Evolutionary conservation across 2,888 invertebrate species (phyloP).

Genomic region (Chouioia cunea): DNA sequence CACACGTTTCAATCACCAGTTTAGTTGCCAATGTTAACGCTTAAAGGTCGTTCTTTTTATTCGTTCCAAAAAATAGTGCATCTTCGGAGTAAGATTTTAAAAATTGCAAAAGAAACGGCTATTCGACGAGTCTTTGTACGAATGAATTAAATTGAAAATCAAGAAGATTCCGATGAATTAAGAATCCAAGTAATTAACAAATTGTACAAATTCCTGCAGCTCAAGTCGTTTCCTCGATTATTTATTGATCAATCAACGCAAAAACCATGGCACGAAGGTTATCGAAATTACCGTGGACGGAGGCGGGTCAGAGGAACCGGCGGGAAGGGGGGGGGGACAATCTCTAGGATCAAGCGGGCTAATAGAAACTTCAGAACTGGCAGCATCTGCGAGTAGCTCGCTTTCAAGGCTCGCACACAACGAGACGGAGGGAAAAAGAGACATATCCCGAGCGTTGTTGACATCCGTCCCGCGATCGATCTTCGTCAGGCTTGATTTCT

Average conservation of each 20-base stretch:
- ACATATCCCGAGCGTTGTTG: constrained; percentile 56
- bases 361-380: constrained; percentile 67
- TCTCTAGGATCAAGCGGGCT: constrained; percentile 48
- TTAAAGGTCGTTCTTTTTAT: no score
- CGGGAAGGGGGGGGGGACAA: constrained; percentile 35
- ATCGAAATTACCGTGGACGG: constrained; percentile 32
- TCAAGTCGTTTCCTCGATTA: constrained; percentile 37
- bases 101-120: no score
- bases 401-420: constrained; percentile 35
- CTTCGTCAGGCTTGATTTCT: constrained; percentile 69
- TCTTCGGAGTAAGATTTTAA: no score
- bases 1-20: no score
- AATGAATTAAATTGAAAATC: no score
- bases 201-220: not conserved
- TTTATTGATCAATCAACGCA: constrained; percentile 38
- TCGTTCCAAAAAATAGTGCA: no score
- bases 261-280: constrained; percentile 24
- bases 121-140: no score
- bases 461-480: constrained; percentile 64
- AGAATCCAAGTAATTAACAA: not conserved
- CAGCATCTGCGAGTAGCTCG: constrained; percentile 62
- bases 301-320: no score
- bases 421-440: constrained; percentile 48
- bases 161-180: constrained; percentile 30
- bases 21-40: no score